These are phyloP conservation scores for Phoenoteleia sp. DNA, from an alignment of 2,888 invertebrate species.

Conservation along the genomic window DNA sequence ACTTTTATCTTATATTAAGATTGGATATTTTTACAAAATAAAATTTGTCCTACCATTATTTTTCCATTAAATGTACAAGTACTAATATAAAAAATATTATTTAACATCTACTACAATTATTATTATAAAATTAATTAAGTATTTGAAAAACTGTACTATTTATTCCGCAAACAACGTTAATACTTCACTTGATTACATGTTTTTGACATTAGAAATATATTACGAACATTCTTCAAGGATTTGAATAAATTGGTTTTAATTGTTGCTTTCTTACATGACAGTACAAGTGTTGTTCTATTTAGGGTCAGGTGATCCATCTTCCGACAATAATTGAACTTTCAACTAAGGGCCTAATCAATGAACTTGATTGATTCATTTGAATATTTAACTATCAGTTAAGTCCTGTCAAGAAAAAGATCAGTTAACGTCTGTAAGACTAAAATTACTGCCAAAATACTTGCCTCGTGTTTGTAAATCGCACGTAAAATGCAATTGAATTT, in stretches of 20 bases:
- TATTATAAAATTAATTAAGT: too few species aligned
- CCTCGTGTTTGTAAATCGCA: not conserved
- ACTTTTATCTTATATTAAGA: too few species aligned
- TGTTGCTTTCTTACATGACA: slow-evolving; percentile 35
- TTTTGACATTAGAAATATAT: not conserved
- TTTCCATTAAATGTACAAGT: too few species aligned
- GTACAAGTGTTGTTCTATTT: slow-evolving; percentile 48
- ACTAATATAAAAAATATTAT: too few species aligned
- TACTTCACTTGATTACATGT: slow-evolving; percentile 23
- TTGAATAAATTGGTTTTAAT: slow-evolving; percentile 48
- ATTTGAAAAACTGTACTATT: too few species aligned
- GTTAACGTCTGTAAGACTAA: slow-evolving; percentile 20
- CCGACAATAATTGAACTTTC: slow-evolving; percentile 54
- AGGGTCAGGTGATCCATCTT: slow-evolving; percentile 49
- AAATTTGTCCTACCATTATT: too few species aligned
- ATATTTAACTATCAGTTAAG: slow-evolving; percentile 55
- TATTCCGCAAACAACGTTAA: not conserved
- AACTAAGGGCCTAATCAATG: slow-evolving; percentile 45
- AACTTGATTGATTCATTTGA: slow-evolving; percentile 58
- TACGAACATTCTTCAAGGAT: slow-evolving; percentile 29
- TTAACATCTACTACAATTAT: too few species aligned
- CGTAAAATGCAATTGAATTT: too few species aligned
- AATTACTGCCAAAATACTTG: slow-evolving; percentile 24
- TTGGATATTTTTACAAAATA: too few species aligned
- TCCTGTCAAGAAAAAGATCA: slow-evolving; percentile 30